These are phyloP conservation scores for Steinernema hermaphroditum DNA, from an alignment of 2,888 invertebrate genomes.

Conservation along the genomic window DNA sequence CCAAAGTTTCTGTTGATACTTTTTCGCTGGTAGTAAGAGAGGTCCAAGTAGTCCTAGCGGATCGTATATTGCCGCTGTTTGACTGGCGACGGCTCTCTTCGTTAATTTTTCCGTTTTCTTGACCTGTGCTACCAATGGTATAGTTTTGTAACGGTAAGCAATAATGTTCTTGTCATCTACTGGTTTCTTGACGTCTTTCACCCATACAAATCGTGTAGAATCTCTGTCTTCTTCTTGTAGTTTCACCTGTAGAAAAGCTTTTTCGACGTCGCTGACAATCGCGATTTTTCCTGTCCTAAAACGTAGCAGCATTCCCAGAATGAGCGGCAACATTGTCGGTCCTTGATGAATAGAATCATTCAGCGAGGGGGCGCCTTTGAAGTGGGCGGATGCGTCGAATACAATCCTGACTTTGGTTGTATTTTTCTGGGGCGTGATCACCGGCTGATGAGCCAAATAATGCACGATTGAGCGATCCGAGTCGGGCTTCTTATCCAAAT, in stretches of 20 bases:
- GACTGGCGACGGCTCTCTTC: neutral
- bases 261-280: conserved; percentile 30
- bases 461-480: neutral
- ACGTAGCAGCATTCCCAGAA: neutral
- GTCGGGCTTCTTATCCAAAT: too few relatives aligned
- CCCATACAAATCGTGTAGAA: conserved; percentile 35
- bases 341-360: conserved; percentile 34
- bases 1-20: neutral
- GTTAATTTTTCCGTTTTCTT: neutral
- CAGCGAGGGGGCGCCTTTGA: neutral
- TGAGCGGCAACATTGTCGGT: conserved; percentile 28
- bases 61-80: neutral
- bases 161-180: neutral
- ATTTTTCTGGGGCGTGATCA: conserved; percentile 22
- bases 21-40: neutral
- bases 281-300: conserved; percentile 22
- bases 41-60: neutral
- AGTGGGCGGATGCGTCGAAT: conserved; percentile 34
- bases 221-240: conserved; percentile 28
- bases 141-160: conserved; percentile 25
- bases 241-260: conserved; percentile 34
- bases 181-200: neutral
- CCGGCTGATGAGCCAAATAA: conserved; percentile 29
- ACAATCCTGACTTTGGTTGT: conserved; percentile 36
- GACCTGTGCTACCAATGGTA: conserved; percentile 29